Evolutionary conservation across 2,113 vertebrate genomes (phyloP).

Genomic region (Perca fluviatilis): DNA sequence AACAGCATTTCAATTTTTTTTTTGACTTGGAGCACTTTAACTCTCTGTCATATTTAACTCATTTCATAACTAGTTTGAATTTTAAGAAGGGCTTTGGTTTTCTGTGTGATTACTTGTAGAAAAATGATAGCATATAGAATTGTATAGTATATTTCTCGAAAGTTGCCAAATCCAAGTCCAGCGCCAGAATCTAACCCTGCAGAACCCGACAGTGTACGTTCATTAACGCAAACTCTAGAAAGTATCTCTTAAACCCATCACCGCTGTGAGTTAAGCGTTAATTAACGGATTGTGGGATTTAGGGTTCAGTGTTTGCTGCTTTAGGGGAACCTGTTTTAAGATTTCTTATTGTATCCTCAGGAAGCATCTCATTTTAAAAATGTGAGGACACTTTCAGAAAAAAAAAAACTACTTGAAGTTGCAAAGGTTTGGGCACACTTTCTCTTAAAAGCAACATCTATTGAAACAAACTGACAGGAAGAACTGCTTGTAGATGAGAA

Average conservation of each 20-base stretch:
- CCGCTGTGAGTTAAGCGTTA: not conserved
- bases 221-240: not conserved
- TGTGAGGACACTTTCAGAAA: not conserved
- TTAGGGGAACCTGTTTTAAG: not conserved
- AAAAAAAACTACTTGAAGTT: slow-evolving; percentile 16
- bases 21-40: not conserved
- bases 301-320: not conserved
- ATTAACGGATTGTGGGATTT: not conserved
- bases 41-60: not conserved
- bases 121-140: not conserved
- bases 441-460: not conserved
- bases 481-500: not conserved
- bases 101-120: not conserved
- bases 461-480: not conserved
- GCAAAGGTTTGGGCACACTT: not conserved
- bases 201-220: not conserved
- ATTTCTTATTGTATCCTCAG: slow-evolving; percentile 11
- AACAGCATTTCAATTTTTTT: not conserved
- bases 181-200: not conserved
- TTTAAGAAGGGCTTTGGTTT: not conserved
- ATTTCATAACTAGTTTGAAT: not conserved
- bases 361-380: not conserved
- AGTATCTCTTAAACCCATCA: not conserved
- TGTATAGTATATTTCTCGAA: not conserved
- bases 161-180: not conserved